A percentile compares a stretch with the other conserved stretches of the same genome.
These are phyloP conservation scores for Orthonevra nobilis DNA, from an alignment of 2,888 invertebrate species.

Conservation along the genomic window DNA sequence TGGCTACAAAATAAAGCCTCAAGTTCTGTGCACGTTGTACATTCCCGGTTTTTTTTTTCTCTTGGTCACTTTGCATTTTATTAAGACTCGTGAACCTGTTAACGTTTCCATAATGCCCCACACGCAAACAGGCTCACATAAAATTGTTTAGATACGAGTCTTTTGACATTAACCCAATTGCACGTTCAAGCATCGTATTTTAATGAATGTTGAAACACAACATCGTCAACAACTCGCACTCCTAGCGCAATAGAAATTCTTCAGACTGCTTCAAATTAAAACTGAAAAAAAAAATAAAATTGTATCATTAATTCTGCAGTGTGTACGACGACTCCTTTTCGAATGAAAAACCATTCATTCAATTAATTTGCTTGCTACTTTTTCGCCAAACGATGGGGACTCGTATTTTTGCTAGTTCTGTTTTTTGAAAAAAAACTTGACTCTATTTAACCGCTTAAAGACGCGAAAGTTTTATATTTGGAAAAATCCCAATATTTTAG, in stretches of 20 bases:
- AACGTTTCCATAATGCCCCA: constrained; percentile 5
- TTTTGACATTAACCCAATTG: constrained; percentile 68
- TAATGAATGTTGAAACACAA: constrained; percentile 39
- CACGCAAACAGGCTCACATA: not conserved
- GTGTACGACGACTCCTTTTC: not conserved
- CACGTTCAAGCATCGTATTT: constrained; percentile 51
- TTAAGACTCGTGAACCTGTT: too few relatives aligned
- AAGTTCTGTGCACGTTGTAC: too few relatives aligned
- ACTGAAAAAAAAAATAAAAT: too few relatives aligned
- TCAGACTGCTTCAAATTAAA: too few relatives aligned
- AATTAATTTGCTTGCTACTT: too few relatives aligned
- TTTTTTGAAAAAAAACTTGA: constrained; percentile 18
- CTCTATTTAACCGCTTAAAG: not conserved
- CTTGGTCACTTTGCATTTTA: too few relatives aligned
- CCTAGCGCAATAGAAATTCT: too few relatives aligned
- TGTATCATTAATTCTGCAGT: constrained; percentile 26
- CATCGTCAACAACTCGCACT: too few relatives aligned
- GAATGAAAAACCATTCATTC: not conserved
- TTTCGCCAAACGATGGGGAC: too few relatives aligned
- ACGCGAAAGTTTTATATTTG: constrained; percentile 38
- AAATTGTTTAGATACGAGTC: constrained; percentile 29
- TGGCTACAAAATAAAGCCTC: too few relatives aligned
- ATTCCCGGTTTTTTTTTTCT: too few relatives aligned
- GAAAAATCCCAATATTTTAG: constrained; percentile 33
- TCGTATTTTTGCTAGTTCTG: too few relatives aligned